These are phyloP conservation scores for Prunella strophiata DNA, from an alignment of 2,797 vertebrate genomes.

Conservation along the genomic window DNA sequence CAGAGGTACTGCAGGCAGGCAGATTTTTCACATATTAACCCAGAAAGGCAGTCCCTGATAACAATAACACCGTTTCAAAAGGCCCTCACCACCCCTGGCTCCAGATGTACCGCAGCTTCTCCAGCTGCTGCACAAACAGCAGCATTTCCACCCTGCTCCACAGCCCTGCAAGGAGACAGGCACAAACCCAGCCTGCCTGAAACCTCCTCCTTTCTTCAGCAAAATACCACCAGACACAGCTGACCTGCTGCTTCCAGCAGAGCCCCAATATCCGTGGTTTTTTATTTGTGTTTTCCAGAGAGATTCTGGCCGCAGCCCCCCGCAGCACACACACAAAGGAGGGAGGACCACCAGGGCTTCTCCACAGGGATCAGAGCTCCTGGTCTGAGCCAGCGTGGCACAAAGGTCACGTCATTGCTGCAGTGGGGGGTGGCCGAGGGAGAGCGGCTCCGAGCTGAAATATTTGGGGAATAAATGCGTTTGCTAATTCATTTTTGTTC, in stretches of 20 bases:
- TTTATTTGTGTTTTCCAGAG: not conserved
- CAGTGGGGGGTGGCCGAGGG: not conserved
- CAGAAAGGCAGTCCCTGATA: not conserved
- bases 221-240: not conserved
- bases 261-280: not conserved
- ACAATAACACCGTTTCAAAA: not conserved
- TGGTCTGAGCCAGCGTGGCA: not conserved
- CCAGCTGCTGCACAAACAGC: not conserved
- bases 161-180: not conserved
- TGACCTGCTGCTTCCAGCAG: not conserved
- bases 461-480: not conserved
- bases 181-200: not conserved
- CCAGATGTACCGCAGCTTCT: not conserved
- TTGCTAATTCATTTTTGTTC: conserved; percentile 5
- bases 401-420: not conserved
- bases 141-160: not conserved
- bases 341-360: not conserved
- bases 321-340: conserved; percentile 19
- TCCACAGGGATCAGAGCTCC: not conserved
- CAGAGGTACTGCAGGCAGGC: not conserved
- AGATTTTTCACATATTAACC: not conserved
- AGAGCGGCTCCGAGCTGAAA: not conserved
- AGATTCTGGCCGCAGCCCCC: not conserved
- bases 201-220: not conserved
- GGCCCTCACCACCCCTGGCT: not conserved